Evolutionary conservation across 1,140 invertebrate genomes (phyloP).

Genomic region (Magallana ariakensis): DNA sequence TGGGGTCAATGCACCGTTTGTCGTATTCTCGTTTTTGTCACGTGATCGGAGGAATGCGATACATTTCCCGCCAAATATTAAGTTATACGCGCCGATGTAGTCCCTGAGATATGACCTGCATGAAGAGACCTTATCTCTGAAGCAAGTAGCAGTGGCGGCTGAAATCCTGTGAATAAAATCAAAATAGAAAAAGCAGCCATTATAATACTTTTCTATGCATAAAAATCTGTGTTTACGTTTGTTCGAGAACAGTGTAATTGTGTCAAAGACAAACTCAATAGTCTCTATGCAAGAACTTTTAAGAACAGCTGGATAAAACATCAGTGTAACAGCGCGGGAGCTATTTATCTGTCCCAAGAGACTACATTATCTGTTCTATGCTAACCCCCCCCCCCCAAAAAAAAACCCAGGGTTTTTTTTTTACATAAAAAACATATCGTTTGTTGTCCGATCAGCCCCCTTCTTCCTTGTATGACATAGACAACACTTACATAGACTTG

Average conservation of each 20-base stretch:
- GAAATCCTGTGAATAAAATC: background rate
- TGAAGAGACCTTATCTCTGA: background rate
- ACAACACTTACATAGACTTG: too few species aligned
- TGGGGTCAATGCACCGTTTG: background rate
- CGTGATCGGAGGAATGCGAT: background rate
- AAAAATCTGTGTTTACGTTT: background rate
- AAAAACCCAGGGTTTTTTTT: too few species aligned
- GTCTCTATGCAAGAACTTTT: background rate
- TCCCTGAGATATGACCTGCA: background rate
- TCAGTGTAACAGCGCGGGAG: too few species aligned
- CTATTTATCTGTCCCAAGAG: too few species aligned
- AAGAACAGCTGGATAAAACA: too few species aligned
- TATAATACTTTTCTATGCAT: background rate
- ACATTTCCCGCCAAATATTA: conserved; percentile 13
- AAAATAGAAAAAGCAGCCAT: background rate
- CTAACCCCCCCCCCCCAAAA: too few species aligned
- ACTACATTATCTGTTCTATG: too few species aligned
- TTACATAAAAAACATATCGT: too few species aligned
- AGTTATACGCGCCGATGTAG: background rate
- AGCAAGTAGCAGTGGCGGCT: background rate
- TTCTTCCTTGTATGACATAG: too few species aligned
- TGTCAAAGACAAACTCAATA: background rate
- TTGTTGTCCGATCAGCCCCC: too few species aligned
- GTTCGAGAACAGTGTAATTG: background rate
- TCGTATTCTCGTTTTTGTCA: background rate